Evolutionary conservation across 2,797 vertebrate species (phyloP).

Genomic region (Pseudochirops corinnae): DNA sequence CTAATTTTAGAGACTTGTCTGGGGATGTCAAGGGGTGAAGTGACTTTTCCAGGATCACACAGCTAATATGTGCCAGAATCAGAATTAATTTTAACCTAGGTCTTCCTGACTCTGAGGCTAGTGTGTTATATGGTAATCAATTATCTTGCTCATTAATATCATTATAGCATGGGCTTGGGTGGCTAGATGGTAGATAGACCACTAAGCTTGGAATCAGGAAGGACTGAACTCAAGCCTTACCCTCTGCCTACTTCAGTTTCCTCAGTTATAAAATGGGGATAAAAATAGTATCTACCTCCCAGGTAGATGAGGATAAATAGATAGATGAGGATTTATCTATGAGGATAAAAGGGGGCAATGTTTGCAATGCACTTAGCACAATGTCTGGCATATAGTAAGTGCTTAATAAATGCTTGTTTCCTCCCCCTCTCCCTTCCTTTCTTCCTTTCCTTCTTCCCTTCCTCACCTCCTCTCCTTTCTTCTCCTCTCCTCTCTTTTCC

Average conservation of each 20-base stretch:
- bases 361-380: neutral
- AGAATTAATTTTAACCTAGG: neutral
- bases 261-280: neutral
- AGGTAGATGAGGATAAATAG: neutral
- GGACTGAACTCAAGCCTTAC: neutral
- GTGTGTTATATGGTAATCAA: neutral
- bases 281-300: neutral
- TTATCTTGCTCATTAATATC: neutral
- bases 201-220: neutral
- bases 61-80: neutral
- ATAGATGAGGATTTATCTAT: neutral
- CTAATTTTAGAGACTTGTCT: neutral
- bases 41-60: neutral
- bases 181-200: neutral
- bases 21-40: neutral
- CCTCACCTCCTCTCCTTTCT: neutral
- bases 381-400: neutral
- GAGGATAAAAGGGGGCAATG: neutral
- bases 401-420: neutral
- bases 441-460: neutral
- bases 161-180: neutral
- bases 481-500: too few relatives aligned
- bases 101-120: neutral
- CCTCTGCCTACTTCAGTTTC: neutral
- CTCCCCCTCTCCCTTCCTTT: too few relatives aligned